Evolutionary conservation across 2,113 vertebrate genomes (phyloP), one percentile per base, ranked within the genome.

Genomic region (Misgurnus anguillicaudatus): DNA sequence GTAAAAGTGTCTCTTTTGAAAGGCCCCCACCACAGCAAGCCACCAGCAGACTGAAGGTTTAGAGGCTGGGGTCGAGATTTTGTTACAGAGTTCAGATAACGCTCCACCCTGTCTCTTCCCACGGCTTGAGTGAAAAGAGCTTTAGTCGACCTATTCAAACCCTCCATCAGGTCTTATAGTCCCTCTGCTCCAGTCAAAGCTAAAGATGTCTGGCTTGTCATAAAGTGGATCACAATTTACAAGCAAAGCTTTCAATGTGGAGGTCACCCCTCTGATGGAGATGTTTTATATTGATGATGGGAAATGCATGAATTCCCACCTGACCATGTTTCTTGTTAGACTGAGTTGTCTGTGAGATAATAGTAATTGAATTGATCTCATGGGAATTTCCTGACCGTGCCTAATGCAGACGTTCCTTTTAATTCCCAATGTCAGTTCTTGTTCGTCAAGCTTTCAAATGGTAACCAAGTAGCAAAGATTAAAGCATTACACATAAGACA

Each of bases 361-460:
- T 53, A 65, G 39, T 63, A 74, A 80, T 79, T 57, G 13, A 73
- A 75, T 69, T 76, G 68, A 66, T 64, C 73, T 36, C 45, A 11
- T 58, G 74, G 63, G 64, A 78, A 80, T 36, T 42, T 60, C 48
- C 51, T 2, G 10, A 45, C 71, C 75, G 42, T 19, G 68, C 7
- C 47, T 51, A 63, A 70, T 48, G 31, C 10, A 58, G 41, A 41
- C 11, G 3, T 6, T 14, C 47, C 16, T 45, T 72, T 75, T 66
- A 83, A 80, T 77, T 64, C 38, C 17, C 70, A 58, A 17, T 82
- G 82, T 77, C 82, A 31, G 10, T 79, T 62, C 79, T 79, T 71
- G 65, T 87, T 84, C 79, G 85, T 78, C 85, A 84, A 75, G 69
- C 70, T 86, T 84, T 60, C 71, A 62, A 57, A 60, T 42, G 9